Conservation (phyloP, 2,797 vertebrate genomes). For the Scolopax rusticola region DNA sequence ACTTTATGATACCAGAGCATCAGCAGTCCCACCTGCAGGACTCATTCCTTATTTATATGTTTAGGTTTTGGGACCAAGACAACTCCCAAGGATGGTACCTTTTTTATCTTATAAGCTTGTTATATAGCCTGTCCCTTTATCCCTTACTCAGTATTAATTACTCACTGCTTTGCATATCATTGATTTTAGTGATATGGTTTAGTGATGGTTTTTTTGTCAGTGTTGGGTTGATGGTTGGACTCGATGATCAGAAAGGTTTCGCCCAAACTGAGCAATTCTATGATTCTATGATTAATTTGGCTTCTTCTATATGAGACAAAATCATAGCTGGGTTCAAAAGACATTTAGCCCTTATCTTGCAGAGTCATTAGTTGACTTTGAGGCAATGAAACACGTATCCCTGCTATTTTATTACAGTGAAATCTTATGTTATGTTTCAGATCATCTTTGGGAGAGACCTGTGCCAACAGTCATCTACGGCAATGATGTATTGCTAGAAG, state of each 20-base stretch:
- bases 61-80: neutral
- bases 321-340: neutral
- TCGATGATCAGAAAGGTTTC: too few relatives aligned
- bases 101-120: neutral
- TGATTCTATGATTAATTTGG: neutral
- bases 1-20: neutral
- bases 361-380: neutral
- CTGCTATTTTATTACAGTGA: neutral
- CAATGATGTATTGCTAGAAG: neutral
- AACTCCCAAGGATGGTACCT: neutral
- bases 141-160: neutral
- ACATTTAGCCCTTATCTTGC: neutral
- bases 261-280: too few relatives aligned
- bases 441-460: neutral
- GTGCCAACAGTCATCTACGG: neutral
- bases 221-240: too few relatives aligned
- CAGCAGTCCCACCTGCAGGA: neutral
- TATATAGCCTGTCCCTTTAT: neutral
- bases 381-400: neutral
- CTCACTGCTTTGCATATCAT: neutral
- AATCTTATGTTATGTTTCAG: neutral
- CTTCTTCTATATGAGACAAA: constrained; percentile 15
- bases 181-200: neutral
- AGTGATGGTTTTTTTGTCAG: too few relatives aligned
- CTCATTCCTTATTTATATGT: neutral